A percentile compares a stretch with the other conserved stretches of the same genome.
phyloP scores from a whole-genome alignment of 2,113 vertebrate genomes.

The Istiophorus platypterus region DNA sequence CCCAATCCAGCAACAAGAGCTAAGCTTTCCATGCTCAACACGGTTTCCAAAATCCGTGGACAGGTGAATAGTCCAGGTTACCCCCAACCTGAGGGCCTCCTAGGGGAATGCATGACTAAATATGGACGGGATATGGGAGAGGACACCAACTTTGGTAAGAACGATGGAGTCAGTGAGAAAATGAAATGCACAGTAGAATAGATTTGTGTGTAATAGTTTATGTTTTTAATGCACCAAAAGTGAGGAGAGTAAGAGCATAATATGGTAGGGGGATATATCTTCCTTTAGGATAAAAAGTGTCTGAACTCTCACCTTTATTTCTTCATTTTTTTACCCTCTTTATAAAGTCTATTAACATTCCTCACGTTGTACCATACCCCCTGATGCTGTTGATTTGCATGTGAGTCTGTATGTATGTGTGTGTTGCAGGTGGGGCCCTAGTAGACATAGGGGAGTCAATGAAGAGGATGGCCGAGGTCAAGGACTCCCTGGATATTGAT shows the following conservation, averaged over 20 bases:
- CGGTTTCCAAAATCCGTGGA: slow-evolving; percentile 95
- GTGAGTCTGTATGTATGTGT: neutral
- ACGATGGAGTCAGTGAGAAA: neutral
- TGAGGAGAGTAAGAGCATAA: neutral
- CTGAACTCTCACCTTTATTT: neutral
- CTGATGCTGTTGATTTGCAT: slow-evolving; percentile 11
- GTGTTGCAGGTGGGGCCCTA: slow-evolving; percentile 89
- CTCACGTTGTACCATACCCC: neutral
- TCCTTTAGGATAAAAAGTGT: neutral
- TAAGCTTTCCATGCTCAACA: slow-evolving; percentile 95
- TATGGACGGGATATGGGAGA: slow-evolving; percentile 93
- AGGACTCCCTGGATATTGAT: slow-evolving; percentile 96
- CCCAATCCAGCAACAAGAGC: slow-evolving; percentile 92
- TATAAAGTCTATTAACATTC: neutral
- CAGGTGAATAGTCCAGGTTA: slow-evolving; percentile 95
- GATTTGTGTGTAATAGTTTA: neutral
- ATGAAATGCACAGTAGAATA: neutral
- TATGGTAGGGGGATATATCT: neutral
- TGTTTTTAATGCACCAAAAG: neutral
- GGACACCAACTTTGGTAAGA: slow-evolving; percentile 95
- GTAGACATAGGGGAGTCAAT: slow-evolving; percentile 93
- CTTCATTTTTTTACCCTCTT: neutral
- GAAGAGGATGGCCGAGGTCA: slow-evolving; percentile 94
- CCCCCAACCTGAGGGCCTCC: slow-evolving; percentile 93
- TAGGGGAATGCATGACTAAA: slow-evolving; percentile 95